These are phyloP conservation scores for Hypomesus transpacificus DNA, from an alignment of 2,113 vertebrate species.

Conservation along the genomic window DNA sequence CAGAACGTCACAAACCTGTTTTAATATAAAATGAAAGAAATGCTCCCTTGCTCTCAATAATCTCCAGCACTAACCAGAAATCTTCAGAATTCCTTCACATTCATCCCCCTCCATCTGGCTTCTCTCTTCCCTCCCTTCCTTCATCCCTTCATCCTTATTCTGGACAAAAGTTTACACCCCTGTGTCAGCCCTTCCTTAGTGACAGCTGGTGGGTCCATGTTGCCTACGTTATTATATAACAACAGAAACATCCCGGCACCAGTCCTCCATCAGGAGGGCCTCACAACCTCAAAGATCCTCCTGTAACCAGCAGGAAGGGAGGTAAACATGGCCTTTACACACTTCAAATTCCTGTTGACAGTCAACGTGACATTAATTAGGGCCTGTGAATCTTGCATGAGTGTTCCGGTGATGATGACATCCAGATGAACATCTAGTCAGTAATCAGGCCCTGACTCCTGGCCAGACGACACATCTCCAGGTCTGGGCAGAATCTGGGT, in stretches of 20 bases:
- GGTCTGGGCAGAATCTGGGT: conserved; percentile 60
- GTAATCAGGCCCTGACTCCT: conserved; percentile 21
- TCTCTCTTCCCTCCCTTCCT: background rate
- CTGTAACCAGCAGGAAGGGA: too few species aligned
- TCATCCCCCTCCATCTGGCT: conserved; percentile 24
- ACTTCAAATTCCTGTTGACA: background rate
- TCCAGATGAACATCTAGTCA: conserved; percentile 32
- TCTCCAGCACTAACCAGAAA: conserved; percentile 37
- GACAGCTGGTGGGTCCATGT: conserved; percentile 55
- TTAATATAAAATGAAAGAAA: conserved; percentile 13
- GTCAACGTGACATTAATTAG: background rate
- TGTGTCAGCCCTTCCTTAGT: conserved; percentile 13
- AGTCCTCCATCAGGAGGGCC: background rate
- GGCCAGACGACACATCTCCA: conserved; percentile 33
- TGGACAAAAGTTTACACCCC: conserved; percentile 9
- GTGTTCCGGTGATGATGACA: conserved; percentile 9
- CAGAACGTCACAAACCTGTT: background rate
- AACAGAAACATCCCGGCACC: conserved; percentile 34
- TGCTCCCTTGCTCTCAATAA: conserved; percentile 37
- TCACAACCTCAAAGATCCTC: background rate
- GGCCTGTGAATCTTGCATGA: conserved; percentile 2
- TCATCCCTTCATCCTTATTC: conserved; percentile 25
- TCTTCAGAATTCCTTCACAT: conserved; percentile 29
- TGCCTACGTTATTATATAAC: conserved; percentile 53
- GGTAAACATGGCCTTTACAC: too few species aligned